Conservation (phyloP, 2,888 invertebrate species). For the Autographa gamma region DNA sequence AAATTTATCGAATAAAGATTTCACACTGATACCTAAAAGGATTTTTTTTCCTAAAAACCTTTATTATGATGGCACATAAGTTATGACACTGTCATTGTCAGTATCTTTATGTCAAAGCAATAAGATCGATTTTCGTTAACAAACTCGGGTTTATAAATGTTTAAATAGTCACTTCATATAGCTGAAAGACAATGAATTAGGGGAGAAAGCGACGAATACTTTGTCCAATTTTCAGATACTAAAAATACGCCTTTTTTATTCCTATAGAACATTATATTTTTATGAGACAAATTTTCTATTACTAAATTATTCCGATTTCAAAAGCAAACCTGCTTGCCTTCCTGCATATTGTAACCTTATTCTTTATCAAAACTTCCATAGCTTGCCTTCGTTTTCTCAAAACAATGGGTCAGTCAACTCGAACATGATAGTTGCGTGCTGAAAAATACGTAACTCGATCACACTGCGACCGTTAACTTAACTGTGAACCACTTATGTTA, state of each 20-base stretch:
- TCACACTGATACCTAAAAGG: not conserved
- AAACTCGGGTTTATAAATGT: too few species aligned
- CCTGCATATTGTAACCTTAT: not conserved
- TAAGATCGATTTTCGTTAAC: too few species aligned
- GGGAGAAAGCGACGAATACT: too few species aligned
- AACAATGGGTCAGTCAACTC: conserved; percentile 45
- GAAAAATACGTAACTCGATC: conserved; percentile 58
- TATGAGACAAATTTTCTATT: not conserved
- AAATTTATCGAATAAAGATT: not conserved
- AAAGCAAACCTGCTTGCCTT: not conserved
- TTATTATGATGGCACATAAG: too few species aligned
- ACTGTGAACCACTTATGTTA: conserved; percentile 39
- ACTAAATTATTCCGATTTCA: not conserved
- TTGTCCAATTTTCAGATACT: too few species aligned
- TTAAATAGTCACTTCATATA: too few species aligned
- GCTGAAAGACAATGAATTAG: too few species aligned
- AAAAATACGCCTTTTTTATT: too few species aligned
- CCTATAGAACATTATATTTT: too few species aligned
- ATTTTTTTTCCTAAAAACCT: too few species aligned
- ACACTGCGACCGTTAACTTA: conserved; percentile 50
- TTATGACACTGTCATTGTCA: too few species aligned
- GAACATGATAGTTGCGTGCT: conserved; percentile 55
- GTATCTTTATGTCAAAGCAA: too few species aligned
- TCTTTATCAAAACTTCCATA: conserved; percentile 15
- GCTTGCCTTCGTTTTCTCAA: conserved; percentile 10